Percentiles rank a stretch among this genome's conserved stretches.
Evolutionary conservation across 2,888 invertebrate genomes (phyloP).

Genomic region (Nephrotoma flavescens): DNA sequence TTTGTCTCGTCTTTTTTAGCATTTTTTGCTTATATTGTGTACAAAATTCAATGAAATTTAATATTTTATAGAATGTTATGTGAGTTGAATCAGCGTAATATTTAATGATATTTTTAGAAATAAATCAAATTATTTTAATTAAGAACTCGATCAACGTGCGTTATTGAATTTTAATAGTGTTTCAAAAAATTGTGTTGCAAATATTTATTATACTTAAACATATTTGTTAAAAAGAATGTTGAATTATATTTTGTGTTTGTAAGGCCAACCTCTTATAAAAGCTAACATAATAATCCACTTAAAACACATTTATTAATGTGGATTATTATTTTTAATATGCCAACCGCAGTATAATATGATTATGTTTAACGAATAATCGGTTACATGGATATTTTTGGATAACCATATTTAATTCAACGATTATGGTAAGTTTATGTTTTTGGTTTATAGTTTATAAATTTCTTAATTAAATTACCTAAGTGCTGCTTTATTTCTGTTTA

Average conservation of each 20-base stretch:
- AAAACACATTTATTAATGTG: not conserved
- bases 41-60: not conserved
- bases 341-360: not conserved
- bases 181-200: not conserved
- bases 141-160: not conserved
- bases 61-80: not conserved
- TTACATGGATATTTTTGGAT: not conserved
- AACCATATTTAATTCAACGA: not conserved
- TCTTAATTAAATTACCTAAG: no score
- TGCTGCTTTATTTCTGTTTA: no score
- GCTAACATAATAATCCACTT: not conserved
- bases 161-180: not conserved
- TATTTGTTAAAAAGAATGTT: not conserved
- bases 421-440: not conserved
- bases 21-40: not conserved
- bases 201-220: not conserved
- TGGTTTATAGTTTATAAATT: not conserved
- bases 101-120: not conserved
- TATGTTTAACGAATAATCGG: not conserved
- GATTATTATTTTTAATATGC: not conserved
- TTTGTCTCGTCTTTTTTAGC: not conserved
- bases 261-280: no score
- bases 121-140: not conserved
- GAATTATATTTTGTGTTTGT: not conserved
- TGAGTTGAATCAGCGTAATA: not conserved